Percentiles rank a stretch among this genome's conserved stretches.
Conservation (phyloP, 2,113 vertebrate genomes). For the Oxygymnocypris stewartii region DNA sequence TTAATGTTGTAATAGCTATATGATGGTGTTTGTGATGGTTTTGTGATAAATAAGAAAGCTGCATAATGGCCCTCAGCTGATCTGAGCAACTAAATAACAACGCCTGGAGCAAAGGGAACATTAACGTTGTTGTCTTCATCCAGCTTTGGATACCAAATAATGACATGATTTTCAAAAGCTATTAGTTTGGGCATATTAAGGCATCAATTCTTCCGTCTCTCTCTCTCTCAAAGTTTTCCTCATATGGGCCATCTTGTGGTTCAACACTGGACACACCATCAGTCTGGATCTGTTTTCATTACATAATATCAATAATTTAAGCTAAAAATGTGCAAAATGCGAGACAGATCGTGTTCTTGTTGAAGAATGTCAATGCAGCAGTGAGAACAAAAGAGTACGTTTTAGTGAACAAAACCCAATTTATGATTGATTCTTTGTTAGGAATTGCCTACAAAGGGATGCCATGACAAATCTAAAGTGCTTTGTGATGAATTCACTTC, state of each 20-base stretch:
- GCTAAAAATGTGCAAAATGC: background rate
- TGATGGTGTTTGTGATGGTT: slow-evolving; percentile 23
- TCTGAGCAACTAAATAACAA: slow-evolving; percentile 27
- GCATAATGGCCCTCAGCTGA: slow-evolving; percentile 35
- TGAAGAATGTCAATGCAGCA: slow-evolving; percentile 1
- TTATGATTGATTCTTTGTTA: slow-evolving; percentile 59
- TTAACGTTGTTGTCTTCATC: background rate
- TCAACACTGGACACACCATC: background rate
- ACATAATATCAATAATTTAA: slow-evolving; percentile 2
- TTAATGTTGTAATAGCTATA: slow-evolving; percentile 15
- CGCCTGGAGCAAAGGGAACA: slow-evolving; percentile 23
- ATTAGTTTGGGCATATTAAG: background rate
- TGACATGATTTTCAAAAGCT: background rate
- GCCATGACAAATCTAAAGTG: slow-evolving; percentile 45
- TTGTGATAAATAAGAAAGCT: slow-evolving; percentile 22
- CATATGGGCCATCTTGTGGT: slow-evolving; percentile 5
- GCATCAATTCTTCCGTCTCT: background rate
- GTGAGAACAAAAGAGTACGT: slow-evolving; percentile 33
- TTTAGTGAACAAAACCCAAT: slow-evolving; percentile 55
- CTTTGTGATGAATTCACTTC: slow-evolving; percentile 18
- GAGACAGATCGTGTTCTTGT: background rate
- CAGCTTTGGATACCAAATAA: background rate
- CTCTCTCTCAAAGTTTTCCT: background rate
- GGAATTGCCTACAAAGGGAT: slow-evolving; percentile 31
- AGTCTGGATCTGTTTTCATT: background rate